These are phyloP conservation scores for Notospermus geniculatus DNA, from an alignment of 1,140 invertebrate species.

Conservation along the genomic window DNA sequence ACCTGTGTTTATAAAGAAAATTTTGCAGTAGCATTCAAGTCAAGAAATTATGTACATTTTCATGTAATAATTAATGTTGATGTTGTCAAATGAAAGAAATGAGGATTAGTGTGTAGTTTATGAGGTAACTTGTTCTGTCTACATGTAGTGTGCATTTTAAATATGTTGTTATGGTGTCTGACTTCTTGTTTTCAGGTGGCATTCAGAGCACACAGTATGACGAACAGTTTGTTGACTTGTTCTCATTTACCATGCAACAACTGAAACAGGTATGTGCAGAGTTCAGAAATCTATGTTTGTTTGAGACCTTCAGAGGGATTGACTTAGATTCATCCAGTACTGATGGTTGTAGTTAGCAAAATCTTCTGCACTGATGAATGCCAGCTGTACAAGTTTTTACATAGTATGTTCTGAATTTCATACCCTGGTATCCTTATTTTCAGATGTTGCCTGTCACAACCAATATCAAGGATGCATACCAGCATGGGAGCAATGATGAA, in stretches of 20 bases:
- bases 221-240: conserved; percentile 84
- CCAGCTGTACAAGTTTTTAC: conserved; percentile 49
- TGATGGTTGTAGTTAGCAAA: neutral
- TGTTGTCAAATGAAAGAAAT: too few relatives aligned
- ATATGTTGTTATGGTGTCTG: too few relatives aligned
- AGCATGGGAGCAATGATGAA: conserved; percentile 88
- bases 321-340: too few relatives aligned
- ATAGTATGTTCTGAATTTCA: neutral
- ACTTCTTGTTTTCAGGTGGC: conserved; percentile 69
- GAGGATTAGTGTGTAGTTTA: too few relatives aligned
- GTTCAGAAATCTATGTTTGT: too few relatives aligned
- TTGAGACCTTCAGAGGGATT: too few relatives aligned
- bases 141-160: too few relatives aligned
- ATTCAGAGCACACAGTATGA: conserved; percentile 69
- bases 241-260: conserved; percentile 87
- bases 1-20: too few relatives aligned
- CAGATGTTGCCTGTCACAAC: conserved; percentile 85
- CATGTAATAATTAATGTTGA: too few relatives aligned
- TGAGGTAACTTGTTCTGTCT: too few relatives aligned
- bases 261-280: conserved; percentile 64
- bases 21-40: too few relatives aligned
- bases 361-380: neutral
- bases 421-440: conserved; percentile 26
- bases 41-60: too few relatives aligned
- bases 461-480: conserved; percentile 91